Evolutionary conservation across 2,888 invertebrate genomes (phyloP).

Genomic region (Eueremaeus valkanovi): DNA sequence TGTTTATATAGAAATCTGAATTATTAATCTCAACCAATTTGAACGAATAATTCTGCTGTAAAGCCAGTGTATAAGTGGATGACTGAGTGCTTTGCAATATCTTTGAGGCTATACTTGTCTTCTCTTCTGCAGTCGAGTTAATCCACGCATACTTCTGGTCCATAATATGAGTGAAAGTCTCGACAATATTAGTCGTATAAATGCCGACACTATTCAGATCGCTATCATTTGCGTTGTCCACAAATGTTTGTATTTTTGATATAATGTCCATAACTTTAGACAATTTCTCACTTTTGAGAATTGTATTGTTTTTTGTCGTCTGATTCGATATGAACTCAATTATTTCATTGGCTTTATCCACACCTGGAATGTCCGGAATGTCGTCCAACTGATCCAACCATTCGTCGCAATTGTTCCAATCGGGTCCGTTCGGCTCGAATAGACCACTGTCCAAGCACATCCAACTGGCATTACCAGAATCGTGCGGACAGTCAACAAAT

Average conservation of each 20-base stretch:
- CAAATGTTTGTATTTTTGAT: conserved; percentile 4
- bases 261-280: background rate
- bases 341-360: background rate
- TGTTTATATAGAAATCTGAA: conserved; percentile 4
- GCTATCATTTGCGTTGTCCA: background rate
- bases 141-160: conserved; percentile 14
- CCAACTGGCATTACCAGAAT: background rate
- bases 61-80: background rate
- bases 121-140: background rate
- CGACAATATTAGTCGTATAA: background rate
- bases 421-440: background rate
- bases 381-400: conserved; percentile 11
- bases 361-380: background rate
- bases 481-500: background rate
- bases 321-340: background rate
- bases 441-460: background rate
- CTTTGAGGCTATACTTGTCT: background rate
- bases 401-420: background rate
- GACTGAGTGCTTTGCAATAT: background rate
- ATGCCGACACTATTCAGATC: background rate
- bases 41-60: background rate
- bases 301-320: background rate
- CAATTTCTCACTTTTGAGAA: background rate
- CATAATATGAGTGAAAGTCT: background rate
- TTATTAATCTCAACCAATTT: background rate